Evolutionary conservation across 2,888 invertebrate species (phyloP).

Genomic region (Sussaba pulchella): DNA sequence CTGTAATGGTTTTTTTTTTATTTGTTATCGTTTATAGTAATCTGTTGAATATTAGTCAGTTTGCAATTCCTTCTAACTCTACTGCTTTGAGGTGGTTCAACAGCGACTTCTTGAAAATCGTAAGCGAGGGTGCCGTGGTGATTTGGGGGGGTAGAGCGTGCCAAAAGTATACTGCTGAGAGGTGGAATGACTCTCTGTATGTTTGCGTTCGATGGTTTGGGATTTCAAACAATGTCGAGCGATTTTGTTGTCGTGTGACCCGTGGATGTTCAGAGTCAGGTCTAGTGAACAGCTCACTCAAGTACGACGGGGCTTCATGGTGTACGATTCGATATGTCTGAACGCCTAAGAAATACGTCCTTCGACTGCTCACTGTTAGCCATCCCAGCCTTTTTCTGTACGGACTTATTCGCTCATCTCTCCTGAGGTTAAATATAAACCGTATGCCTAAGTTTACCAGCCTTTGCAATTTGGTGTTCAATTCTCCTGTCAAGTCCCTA

Average conservation of each 20-base stretch:
- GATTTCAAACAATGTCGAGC: not conserved
- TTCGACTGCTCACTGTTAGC: not conserved
- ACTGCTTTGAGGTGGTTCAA: not conserved
- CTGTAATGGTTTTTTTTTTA: no score
- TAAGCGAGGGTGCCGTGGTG: not conserved
- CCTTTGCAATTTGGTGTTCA: not conserved
- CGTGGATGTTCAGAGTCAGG: not conserved
- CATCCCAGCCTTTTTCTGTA: not conserved
- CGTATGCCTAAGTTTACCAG: not conserved
- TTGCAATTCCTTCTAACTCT: no score
- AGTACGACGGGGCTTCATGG: not conserved
- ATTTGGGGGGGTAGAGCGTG: slow-evolving; percentile 4
- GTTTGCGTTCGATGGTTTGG: not conserved
- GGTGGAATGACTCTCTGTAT: not conserved
- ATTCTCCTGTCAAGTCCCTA: not conserved
- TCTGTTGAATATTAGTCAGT: no score
- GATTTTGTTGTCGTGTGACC: not conserved
- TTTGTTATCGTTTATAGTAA: no score
- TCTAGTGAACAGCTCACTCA: not conserved
- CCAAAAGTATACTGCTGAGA: not conserved
- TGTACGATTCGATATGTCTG: not conserved
- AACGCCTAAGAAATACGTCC: not conserved
- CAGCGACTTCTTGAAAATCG: not conserved
- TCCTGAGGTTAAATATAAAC: not conserved
- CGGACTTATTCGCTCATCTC: not conserved